phyloP scores from a whole-genome alignment of 92 coral and sea anemone species.

The Umimayanthus kanabou region DNA sequence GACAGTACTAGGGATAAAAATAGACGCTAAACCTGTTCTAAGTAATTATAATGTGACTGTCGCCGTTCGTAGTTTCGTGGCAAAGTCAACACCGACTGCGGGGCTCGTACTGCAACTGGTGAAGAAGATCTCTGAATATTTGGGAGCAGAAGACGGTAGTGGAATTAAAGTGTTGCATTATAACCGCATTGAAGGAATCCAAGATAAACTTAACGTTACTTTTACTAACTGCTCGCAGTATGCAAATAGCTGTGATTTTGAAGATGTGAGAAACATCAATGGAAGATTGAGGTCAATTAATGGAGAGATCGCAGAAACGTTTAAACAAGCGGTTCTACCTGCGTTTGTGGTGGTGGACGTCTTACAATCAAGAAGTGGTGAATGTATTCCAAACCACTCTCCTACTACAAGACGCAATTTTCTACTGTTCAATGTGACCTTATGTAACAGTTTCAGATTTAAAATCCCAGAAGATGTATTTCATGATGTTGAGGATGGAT shows the following conservation, averaged over 20 bases:
- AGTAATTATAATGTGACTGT: slow-evolving; percentile 40
- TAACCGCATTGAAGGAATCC: slow-evolving; percentile 8
- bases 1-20: slow-evolving; percentile 9
- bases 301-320: background rate
- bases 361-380: background rate
- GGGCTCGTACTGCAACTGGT: slow-evolving; percentile 34
- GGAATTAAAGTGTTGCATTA: slow-evolving; percentile 29
- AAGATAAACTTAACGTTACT: slow-evolving; percentile 35
- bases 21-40: slow-evolving; percentile 4
- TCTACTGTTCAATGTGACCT: slow-evolving; percentile 20
- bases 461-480: slow-evolving; percentile 40
- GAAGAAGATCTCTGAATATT: slow-evolving; percentile 5
- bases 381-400: slow-evolving; percentile 25
- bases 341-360: slow-evolving; percentile 37
- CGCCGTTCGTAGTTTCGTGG: slow-evolving; percentile 26
- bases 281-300: slow-evolving; percentile 1
- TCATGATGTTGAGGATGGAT: slow-evolving; percentile 46
- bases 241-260: slow-evolving; percentile 32
- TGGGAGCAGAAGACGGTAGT: background rate
- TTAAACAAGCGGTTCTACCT: slow-evolving; percentile 26
- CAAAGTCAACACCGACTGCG: slow-evolving; percentile 29
- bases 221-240: slow-evolving; percentile 44
- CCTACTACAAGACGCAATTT: slow-evolving; percentile 26
- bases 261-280: background rate
- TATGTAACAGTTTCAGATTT: slow-evolving; percentile 29